A percentile compares a stretch with the other conserved stretches of the same genome.
These are phyloP conservation scores for Alloscopus bannaensis DNA, from an alignment of 2,888 invertebrate genomes.

Conservation along the genomic window DNA sequence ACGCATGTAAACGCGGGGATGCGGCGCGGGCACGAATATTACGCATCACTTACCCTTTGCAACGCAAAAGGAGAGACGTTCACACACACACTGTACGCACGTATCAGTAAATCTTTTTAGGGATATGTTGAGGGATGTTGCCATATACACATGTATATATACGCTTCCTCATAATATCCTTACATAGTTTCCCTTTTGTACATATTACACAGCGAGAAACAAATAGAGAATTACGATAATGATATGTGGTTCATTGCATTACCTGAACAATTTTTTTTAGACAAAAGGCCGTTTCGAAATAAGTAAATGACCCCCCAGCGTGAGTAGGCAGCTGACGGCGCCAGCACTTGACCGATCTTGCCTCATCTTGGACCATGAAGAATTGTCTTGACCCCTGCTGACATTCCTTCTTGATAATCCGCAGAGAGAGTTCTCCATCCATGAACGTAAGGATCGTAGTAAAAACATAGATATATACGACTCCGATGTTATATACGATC, in stretches of 20 bases:
- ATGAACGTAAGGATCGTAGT: no score
- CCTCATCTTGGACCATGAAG: slow-evolving; percentile 70
- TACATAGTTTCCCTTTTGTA: slow-evolving; percentile 38
- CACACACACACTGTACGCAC: background rate
- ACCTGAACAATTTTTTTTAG: slow-evolving; percentile 73
- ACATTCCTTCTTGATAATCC: slow-evolving; percentile 70
- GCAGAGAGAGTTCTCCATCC: slow-evolving; percentile 57
- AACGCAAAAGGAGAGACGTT: background rate
- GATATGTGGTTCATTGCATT: slow-evolving; percentile 73
- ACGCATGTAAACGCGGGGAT: background rate
- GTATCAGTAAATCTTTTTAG: no score
- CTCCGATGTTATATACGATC: no score
- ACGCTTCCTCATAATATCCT: slow-evolving; percentile 17
- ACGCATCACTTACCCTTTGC: background rate
- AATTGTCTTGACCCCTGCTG: slow-evolving; percentile 73
- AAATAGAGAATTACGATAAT: slow-evolving; percentile 73
- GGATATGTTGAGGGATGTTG: no score
- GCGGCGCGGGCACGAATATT: background rate
- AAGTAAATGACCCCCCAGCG: slow-evolving; percentile 73
- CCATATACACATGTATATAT: slow-evolving; percentile 5
- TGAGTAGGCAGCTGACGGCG: slow-evolving; percentile 73
- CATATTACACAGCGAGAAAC: slow-evolving; percentile 69
- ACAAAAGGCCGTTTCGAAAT: slow-evolving; percentile 73
- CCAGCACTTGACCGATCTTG: slow-evolving; percentile 73
- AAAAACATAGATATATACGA: no score